Evolutionary conservation across 2,888 invertebrate species (phyloP), one percentile per base, ranked within the genome.

Genomic region (Mesorhabditis belari): DNA sequence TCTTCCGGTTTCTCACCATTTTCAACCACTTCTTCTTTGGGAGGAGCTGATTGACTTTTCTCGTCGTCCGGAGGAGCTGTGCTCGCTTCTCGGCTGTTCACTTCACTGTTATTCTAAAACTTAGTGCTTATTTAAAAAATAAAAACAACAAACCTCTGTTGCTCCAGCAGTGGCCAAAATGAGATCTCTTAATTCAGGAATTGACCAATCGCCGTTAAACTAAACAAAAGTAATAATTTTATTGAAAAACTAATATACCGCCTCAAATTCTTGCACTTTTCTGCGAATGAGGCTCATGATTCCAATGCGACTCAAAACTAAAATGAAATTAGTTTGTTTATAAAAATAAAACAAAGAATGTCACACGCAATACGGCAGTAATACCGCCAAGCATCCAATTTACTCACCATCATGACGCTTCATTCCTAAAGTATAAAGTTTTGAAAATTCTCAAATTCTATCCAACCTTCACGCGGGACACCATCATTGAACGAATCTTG

Each of bases 271-370:
- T 82, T 96, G 95, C 29, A 96, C 94, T 85, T 99, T 99, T 84
- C 98, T 98, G 62, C 96, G 87, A 60, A 99, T 96, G 24, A 99
- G 85, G 19, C 94, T 94, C 96, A 99, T 96, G 1, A 98, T 93
- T 17, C 98, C 98, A 70, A 99, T 96, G 70, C 98, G 86, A 0
- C 95, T 95, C 27, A 98, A 85, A 27, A 98, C 95, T 82, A 98
- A 96, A 80, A 98, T 96, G 5, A 96, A 85, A 58, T 93, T 94
- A 12, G 98, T 85, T n/a, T n/a, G n/a, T n/a, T n/a, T n/a, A n/a
- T n/a, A n/a, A n/a, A n/a, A n/a, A n/a, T n/a, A n/a, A n/a, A n/a
- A n/a, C n/a, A n/a, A n/a, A n/a, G n/a, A n/a, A n/a, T n/a, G n/a
- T n/a, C n/a, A n/a, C n/a, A n/a, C n/a, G n/a, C n/a, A n/a, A n/a